Evolutionary conservation across 2,888 invertebrate genomes (phyloP), one percentile per base, ranked within the genome.

Genomic region (Dimorphilus gyrociliatus): DNA sequence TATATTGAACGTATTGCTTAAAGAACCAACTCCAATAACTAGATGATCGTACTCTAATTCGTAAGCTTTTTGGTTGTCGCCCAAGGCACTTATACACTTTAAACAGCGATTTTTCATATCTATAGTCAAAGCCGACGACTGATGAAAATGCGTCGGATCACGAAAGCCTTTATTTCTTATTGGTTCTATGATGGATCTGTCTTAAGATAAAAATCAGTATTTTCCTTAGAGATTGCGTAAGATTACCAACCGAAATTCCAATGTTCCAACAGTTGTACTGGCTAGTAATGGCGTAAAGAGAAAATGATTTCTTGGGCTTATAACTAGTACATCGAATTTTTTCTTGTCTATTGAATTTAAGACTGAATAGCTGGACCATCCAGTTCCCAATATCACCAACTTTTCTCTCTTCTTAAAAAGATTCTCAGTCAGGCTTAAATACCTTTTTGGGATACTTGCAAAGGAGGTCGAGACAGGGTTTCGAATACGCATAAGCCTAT

Each of bases 151-250:
- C 18, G 49, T 46, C 0, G 56, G 44, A 32, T 59, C 44, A 7
- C 56, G 41, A 37, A 63, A 63, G 10, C 49, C 51, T 10, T 47
- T 42, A 37, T 64, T 60, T 16, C 64, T 44, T 0, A 64, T 44
- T 18, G 64, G 63, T 36, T 64, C 63, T 28, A 60, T 59, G 24
- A 64, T 61, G 7, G 63, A 64, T 32, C 63, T 61, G 31, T n/a
- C n/a, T n/a, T n/a, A n/a, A n/a, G n/a, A n/a, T n/a, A n/a, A n/a
- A n/a, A n/a, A n/a, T n/a, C n/a, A n/a, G n/a, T n/a, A n/a, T n/a
- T n/a, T n/a, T n/a, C n/a, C n/a, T n/a, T n/a, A n/a, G n/a, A n/a
- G n/a, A n/a, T 8, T 21, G 21, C n/a, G n/a, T 10, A 29, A 25
- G 8, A 25, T 5, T 6, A 5, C 36, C 29, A 25, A 53, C 55